These are phyloP conservation scores for Eurytoma californica DNA, from an alignment of 2,888 invertebrate species.

Conservation along the genomic window DNA sequence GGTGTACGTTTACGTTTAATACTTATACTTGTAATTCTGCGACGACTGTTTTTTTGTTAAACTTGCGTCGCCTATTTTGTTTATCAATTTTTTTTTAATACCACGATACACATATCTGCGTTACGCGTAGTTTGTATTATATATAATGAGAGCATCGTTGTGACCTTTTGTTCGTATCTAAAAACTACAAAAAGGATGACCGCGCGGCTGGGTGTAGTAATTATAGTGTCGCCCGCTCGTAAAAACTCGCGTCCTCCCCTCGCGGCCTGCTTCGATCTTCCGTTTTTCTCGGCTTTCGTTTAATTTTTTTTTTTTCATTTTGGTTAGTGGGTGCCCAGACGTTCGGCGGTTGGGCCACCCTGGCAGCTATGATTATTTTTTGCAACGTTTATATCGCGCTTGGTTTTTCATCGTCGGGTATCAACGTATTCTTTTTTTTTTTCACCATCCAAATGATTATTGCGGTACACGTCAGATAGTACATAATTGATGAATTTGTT, in stretches of 20 bases:
- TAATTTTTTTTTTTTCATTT: slow-evolving; percentile 12
- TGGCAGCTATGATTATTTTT: slow-evolving; percentile 40
- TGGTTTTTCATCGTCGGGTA: background rate
- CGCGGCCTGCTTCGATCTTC: background rate
- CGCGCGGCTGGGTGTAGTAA: slow-evolving; percentile 14
- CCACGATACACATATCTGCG: slow-evolving; percentile 28
- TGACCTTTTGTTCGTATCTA: slow-evolving; percentile 48
- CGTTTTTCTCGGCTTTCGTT: background rate
- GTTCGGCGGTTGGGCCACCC: slow-evolving; percentile 23
- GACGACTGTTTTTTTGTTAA: slow-evolving; percentile 11
- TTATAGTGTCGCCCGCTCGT: background rate
- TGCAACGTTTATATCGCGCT: background rate
- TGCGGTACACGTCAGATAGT: slow-evolving; percentile 28
- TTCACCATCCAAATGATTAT: slow-evolving; percentile 18
- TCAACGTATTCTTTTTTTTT: background rate
- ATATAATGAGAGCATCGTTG: slow-evolving; percentile 55
- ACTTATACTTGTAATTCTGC: slow-evolving; percentile 42
- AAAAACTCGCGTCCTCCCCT: background rate
- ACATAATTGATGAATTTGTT: slow-evolving; percentile 6
- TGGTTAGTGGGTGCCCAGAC: slow-evolving; percentile 16
- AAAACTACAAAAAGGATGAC: slow-evolving; percentile 45
- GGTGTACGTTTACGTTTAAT: slow-evolving; percentile 42
- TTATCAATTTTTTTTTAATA: slow-evolving; percentile 6
- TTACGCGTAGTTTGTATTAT: slow-evolving; percentile 28
- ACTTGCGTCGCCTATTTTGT: background rate